phyloP scores from a whole-genome alignment of 37 sponge, comb jelly and placozoan genomes.

The Tethya wilhelma region DNA sequence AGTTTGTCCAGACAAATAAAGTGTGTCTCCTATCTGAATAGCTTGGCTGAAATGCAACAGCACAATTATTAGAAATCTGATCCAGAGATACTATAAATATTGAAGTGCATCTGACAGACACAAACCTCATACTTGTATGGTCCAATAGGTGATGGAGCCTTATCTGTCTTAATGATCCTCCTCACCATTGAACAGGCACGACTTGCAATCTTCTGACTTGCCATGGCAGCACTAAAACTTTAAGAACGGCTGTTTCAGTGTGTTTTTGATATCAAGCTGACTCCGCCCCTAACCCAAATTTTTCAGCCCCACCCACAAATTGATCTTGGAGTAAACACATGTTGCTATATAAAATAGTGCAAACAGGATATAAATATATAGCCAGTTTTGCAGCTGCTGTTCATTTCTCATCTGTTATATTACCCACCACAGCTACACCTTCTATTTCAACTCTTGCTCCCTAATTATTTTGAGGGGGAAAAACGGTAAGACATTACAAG shows the following conservation, averaged over 20 bases:
- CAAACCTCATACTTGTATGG: slow-evolving; percentile 90
- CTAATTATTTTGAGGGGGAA: slow-evolving; percentile 11
- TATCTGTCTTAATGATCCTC: slow-evolving; percentile 69
- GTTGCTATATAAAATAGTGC: too few relatives aligned
- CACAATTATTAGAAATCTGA: neutral
- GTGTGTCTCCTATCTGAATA: slow-evolving; percentile 47
- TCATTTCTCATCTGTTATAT: slow-evolving; percentile 57
- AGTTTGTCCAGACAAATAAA: slow-evolving; percentile 91
- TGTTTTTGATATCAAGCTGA: too few relatives aligned
- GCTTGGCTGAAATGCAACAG: slow-evolving; percentile 76
- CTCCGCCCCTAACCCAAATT: too few relatives aligned
- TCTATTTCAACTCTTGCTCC: slow-evolving; percentile 88
- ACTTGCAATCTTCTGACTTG: too few relatives aligned
- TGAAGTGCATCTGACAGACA: too few relatives aligned
- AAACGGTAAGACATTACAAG: neutral
- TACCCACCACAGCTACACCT: slow-evolving; percentile 71
- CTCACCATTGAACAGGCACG: too few relatives aligned
- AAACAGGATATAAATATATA: too few relatives aligned
- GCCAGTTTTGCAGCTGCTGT: too few relatives aligned
- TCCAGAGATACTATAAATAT: neutral
- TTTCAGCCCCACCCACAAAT: too few relatives aligned
- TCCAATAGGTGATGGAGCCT: slow-evolving; percentile 80
- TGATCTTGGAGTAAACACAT: too few relatives aligned
- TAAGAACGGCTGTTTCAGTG: too few relatives aligned
- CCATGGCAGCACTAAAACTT: too few relatives aligned